Evolutionary conservation across 1,140 invertebrate species (phyloP), one percentile per base, ranked within the genome.

Genomic region (Drosophila teissieri): DNA sequence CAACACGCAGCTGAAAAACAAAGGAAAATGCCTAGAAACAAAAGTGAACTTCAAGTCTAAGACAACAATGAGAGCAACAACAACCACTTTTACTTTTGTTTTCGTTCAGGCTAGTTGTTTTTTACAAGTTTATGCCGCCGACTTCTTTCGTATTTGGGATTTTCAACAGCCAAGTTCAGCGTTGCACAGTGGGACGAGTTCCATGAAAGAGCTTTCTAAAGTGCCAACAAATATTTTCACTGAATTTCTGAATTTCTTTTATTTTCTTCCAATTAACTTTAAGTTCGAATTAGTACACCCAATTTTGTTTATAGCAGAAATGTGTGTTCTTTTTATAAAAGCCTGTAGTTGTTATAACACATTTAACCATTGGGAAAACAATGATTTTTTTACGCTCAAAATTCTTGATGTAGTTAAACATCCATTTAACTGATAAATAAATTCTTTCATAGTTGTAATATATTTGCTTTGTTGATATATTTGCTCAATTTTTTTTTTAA

Each of bases 11-110:
- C 6, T 46, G 15, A 55, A 39, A 69, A 57, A 72, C 68, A 67
- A 88, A 83, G 64, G 79, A 79, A 88, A 86, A 88, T 78, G 65
- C 68, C 61, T 72, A 75, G 74, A 70, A 81, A 78, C 56, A 83
- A 76, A 68, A 67, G 64, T 76, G 68, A 70, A 70, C 68, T 70
- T 68, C 49, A 51, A 55, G 45, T 40, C 55, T 22, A 52, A 54
- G 42, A 65, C 62, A 76, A 69, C 79, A 62, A 72, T 80, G 80
- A 86, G 74, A 86, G 52, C 68, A 61, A 72, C 46, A 78, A 72
- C 67, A 78, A 89, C 73, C 73, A 84, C 85, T 88, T 88, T 89
- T 89, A 89, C 84, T 89, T 89, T 89, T 89, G 69, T 78, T 78
- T 67, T 61, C 54, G 36, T 76, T 61, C 45, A 44, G 54, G 72